A percentile compares a stretch with the other conserved stretches of the same genome.
Evolutionary conservation across 1,140 invertebrate species (phyloP).

Genomic region (Schlechtendalia chinensis): DNA sequence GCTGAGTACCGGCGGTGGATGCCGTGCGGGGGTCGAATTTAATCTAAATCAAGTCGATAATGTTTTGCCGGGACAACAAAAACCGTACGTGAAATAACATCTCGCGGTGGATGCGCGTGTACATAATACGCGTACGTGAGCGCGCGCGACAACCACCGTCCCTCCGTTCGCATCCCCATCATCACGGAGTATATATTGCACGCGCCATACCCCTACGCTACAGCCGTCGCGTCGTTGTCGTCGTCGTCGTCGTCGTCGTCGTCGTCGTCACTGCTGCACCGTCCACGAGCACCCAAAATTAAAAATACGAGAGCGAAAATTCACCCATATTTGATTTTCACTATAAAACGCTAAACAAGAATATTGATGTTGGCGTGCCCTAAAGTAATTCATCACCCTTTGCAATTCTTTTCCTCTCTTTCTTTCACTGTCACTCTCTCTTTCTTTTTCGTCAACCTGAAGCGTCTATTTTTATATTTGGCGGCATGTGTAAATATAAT

Average conservation of each 20-base stretch:
- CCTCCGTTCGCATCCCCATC: background rate
- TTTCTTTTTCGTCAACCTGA: background rate
- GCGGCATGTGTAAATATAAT: background rate
- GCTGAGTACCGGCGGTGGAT: too few species aligned
- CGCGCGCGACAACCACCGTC: background rate
- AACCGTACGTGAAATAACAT: conserved; percentile 4
- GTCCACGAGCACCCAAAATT: background rate
- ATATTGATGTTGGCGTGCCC: background rate
- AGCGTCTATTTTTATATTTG: background rate
- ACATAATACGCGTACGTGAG: background rate
- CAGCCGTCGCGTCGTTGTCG: background rate
- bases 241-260: too few species aligned
- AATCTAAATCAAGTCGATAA: conserved; percentile 36
- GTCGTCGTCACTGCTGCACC: too few species aligned
- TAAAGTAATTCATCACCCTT: background rate
- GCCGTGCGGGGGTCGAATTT: background rate
- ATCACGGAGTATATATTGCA: too few species aligned
- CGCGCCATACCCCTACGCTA: background rate
- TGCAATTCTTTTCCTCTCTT: background rate
- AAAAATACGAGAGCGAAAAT: background rate
- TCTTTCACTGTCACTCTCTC: too few species aligned
- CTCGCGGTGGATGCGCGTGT: background rate
- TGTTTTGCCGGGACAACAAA: background rate
- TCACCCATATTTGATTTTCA: background rate
- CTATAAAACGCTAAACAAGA: background rate